A percentile compares a stretch with the other conserved stretches of the same genome.
Conservation (phyloP, 2,113 vertebrate genomes). For the Triplophysa dalaica region DNA sequence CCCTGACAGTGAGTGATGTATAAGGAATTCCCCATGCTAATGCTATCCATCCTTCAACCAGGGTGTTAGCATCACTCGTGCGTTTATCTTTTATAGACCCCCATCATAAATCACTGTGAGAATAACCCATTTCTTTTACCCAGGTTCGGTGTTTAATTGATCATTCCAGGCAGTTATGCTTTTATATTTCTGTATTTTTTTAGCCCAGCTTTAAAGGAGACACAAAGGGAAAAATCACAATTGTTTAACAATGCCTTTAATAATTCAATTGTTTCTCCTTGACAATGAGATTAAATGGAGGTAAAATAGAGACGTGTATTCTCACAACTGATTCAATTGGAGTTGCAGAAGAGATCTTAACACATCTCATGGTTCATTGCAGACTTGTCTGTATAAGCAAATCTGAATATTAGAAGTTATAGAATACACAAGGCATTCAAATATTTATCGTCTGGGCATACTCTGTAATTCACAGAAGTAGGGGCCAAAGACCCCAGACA, state of each 20-base stretch:
- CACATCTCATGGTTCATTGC: too few species aligned
- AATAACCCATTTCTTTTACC: slow-evolving; percentile 21
- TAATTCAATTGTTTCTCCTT: too few species aligned
- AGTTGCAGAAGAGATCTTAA: too few species aligned
- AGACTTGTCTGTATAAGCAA: too few species aligned
- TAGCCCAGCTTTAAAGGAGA: not conserved
- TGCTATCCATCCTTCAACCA: slow-evolving; percentile 6
- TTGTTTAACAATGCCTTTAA: too few species aligned
- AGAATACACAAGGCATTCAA: too few species aligned
- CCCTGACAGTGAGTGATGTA: slow-evolving; percentile 33
- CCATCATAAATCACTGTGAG: not conserved
- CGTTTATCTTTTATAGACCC: slow-evolving; percentile 8
- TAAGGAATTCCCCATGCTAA: slow-evolving; percentile 1
- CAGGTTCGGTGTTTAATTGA: not conserved
- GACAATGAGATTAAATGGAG: too few species aligned
- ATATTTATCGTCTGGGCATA: slow-evolving; percentile 1
- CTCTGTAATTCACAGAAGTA: slow-evolving; percentile 50
- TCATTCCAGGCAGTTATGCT: not conserved
- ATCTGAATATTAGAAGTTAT: too few species aligned
- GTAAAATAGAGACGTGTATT: too few species aligned
- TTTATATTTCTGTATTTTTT: slow-evolving; percentile 9
- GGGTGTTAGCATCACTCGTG: slow-evolving; percentile 5
- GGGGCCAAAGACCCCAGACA: slow-evolving; percentile 54
- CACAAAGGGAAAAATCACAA: too few species aligned
- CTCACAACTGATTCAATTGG: too few species aligned